These are phyloP conservation scores for Tonatia bakeri DNA, from an alignment of 2,113 vertebrate species.

Conservation along the genomic window DNA sequence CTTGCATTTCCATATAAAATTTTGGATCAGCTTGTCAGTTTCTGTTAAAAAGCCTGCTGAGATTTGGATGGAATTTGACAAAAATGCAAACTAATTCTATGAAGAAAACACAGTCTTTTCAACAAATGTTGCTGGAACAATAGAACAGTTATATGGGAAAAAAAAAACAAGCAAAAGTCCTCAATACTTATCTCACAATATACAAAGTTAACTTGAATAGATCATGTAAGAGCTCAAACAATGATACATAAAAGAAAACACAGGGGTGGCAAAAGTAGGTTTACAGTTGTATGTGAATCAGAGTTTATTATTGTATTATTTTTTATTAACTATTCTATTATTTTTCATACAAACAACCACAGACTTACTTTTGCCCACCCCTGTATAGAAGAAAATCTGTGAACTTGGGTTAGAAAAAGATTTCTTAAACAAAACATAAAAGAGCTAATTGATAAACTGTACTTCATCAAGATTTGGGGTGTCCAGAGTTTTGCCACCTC, in stretches of 20 bases:
- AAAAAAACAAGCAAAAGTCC: background rate
- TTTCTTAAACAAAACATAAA: background rate
- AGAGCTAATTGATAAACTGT: background rate
- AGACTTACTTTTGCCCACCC: background rate
- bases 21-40: background rate
- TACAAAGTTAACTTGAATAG: background rate
- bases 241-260: background rate
- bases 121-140: background rate
- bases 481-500: too few relatives aligned
- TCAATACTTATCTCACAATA: background rate
- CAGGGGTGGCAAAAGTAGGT: background rate
- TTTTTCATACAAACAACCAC: background rate
- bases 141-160: background rate
- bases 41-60: background rate
- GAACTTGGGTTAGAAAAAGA: background rate
- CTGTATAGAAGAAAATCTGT: background rate
- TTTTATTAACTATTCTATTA: background rate
- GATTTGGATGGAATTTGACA: background rate
- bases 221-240: background rate
- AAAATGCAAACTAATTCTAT: background rate
- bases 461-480: background rate
- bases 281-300: background rate
- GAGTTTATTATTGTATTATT: background rate
- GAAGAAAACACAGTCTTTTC: background rate
- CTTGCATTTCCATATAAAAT: background rate